phyloP scores from a whole-genome alignment of 2,888 invertebrate genomes.

The Pollenia angustigena region DNA sequence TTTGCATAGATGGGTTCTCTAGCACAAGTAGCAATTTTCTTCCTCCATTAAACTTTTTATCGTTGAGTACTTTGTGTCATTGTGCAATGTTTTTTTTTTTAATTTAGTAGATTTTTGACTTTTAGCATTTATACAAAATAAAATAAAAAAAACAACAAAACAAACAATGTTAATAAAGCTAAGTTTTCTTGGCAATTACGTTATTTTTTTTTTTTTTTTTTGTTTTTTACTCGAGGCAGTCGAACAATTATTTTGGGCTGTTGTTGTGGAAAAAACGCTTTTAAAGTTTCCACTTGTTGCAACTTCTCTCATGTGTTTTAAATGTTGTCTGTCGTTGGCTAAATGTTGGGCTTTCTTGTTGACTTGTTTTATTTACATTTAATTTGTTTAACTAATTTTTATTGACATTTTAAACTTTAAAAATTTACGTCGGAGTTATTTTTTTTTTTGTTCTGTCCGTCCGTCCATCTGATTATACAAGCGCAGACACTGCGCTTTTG shows the following conservation, averaged over 20 bases:
- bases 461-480: background rate
- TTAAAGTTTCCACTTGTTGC: slow-evolving; percentile 35
- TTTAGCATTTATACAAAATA: slow-evolving; percentile 38
- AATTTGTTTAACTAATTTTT: slow-evolving; percentile 74
- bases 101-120: slow-evolving; percentile 35
- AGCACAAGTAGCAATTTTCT: background rate
- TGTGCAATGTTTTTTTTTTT: slow-evolving; percentile 8
- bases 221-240: slow-evolving; percentile 16
- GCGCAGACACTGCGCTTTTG: background rate
- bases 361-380: slow-evolving; percentile 64
- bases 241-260: slow-evolving; percentile 40
- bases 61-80: slow-evolving; percentile 31
- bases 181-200: slow-evolving; percentile 58
- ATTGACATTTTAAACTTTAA: slow-evolving; percentile 69
- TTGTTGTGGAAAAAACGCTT: slow-evolving; percentile 30
- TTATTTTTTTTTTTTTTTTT: slow-evolving; percentile 22
- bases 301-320: slow-evolving; percentile 26
- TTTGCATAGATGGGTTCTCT: too few species aligned
- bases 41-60: slow-evolving; percentile 27
- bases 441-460: slow-evolving; percentile 27
- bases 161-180: slow-evolving; percentile 30
- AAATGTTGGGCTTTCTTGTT: slow-evolving; percentile 34
- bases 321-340: slow-evolving; percentile 10
- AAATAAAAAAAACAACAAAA: slow-evolving; percentile 23
- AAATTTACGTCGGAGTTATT: slow-evolving; percentile 35